Evolutionary conservation across 2,888 invertebrate genomes (phyloP).

Genomic region (Coenonympha glycerion): DNA sequence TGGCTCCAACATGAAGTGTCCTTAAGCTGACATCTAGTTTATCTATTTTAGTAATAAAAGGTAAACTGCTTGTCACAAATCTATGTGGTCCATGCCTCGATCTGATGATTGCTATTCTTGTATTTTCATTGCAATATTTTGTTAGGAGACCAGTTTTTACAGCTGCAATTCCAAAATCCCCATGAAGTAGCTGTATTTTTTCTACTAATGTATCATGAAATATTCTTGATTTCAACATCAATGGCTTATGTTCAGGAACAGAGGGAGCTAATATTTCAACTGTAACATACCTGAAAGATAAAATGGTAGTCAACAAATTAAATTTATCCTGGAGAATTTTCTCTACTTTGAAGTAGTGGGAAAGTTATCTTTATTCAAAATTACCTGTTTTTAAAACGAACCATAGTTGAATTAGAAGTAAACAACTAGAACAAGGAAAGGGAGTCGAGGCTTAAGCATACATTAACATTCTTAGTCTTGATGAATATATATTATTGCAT

Average conservation of each 20-base stretch:
- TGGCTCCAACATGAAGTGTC: constrained; percentile 85
- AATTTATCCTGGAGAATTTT: background rate
- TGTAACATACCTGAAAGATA: constrained; percentile 78
- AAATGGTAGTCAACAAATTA: background rate
- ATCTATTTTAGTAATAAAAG: constrained; percentile 81
- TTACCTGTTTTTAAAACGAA: constrained; percentile 81
- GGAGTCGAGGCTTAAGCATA: too few relatives aligned
- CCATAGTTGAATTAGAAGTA: constrained; percentile 70
- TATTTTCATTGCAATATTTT: constrained; percentile 86
- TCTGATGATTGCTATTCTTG: constrained; percentile 83
- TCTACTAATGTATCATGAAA: constrained; percentile 76
- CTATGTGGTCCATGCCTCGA: constrained; percentile 84
- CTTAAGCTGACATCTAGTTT: constrained; percentile 77
- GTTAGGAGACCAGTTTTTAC: constrained; percentile 82
- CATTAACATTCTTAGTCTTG: too few relatives aligned
- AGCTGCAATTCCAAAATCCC: constrained; percentile 84
- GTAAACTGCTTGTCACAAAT: constrained; percentile 80
- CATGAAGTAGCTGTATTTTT: constrained; percentile 82
- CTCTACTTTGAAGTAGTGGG: background rate
- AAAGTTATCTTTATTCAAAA: background rate
- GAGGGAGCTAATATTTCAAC: constrained; percentile 77
- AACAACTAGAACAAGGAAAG: too few relatives aligned
- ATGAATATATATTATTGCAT: too few relatives aligned
- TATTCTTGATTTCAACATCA: constrained; percentile 68
- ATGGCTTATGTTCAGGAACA: constrained; percentile 63